Conservation (phyloP, 2,888 invertebrate genomes). For the Pilophorus perplexus region DNA sequence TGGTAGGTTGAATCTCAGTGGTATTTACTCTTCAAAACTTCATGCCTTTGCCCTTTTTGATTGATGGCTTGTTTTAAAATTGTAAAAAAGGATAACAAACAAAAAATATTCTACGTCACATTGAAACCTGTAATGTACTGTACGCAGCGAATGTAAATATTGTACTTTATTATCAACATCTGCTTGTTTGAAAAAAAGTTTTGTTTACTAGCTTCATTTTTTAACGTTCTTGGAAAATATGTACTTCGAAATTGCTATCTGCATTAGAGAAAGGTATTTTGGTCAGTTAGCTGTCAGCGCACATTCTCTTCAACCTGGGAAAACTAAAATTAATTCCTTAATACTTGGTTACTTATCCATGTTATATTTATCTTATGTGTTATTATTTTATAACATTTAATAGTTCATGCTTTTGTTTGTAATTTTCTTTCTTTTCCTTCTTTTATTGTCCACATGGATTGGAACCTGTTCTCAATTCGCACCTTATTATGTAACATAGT, state of each 20-base stretch:
- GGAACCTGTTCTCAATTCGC: constrained; percentile 44
- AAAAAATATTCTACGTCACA: constrained; percentile 23
- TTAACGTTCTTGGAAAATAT: too few relatives aligned
- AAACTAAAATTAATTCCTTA: constrained; percentile 17
- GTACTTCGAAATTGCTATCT: too few relatives aligned
- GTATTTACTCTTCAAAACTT: constrained; percentile 39
- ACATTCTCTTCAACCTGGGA: constrained; percentile 11
- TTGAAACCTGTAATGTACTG: constrained; percentile 2
- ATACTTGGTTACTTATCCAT: constrained; percentile 34
- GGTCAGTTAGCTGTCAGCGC: too few relatives aligned
- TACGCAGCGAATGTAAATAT: constrained; percentile 45
- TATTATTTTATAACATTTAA: constrained; percentile 36
- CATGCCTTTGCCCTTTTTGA: constrained; percentile 36
- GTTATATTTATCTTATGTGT: constrained; percentile 20
- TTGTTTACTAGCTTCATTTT: too few relatives aligned
- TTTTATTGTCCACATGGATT: constrained; percentile 11
- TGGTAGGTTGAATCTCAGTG: constrained; percentile 44
- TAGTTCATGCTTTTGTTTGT: constrained; percentile 33
- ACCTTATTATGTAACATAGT: constrained; percentile 46
- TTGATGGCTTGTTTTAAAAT: constrained; percentile 42
- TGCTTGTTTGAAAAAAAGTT: constrained; percentile 31
- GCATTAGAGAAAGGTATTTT: too few relatives aligned
- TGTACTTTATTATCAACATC: constrained; percentile 44
- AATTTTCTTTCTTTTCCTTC: constrained; percentile 28
- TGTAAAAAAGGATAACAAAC: constrained; percentile 24